Evolutionary conservation across 2,797 vertebrate genomes (phyloP), one percentile per base, ranked within the genome.

Genomic region (Holocentrus rufus): DNA sequence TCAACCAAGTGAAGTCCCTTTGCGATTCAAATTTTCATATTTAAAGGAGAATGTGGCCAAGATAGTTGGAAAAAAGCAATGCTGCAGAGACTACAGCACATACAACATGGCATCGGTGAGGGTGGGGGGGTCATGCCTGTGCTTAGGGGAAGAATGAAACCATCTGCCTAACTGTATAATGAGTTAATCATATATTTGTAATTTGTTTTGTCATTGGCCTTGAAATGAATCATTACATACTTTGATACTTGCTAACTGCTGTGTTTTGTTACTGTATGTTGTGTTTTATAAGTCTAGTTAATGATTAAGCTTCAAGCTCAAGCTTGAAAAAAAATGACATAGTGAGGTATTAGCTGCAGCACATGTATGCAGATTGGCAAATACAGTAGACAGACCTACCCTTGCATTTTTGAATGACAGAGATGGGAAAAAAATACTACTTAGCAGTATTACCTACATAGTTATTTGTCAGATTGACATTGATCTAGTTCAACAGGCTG

Each of bases 291-390:
- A 69, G 39, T 69, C 15, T 14, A 27, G 65, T 74, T 44, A 57
- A 75, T 80, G 70, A 75, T 56, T 42, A 49, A 69, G 62, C 59
- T 66, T 56, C 42, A 47, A 69, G 61, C 59, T 66, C 52, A 52
- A 68, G 47, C 56, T 63, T 69, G 52, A 81, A 68, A 65, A 20
- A 64, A 55, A 39, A 10, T 2, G 42, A 3, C 30, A 72, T 71
- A 30, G 42, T 72, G 62, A 76, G 73, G 25, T 76, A 76, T 73
- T 36, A 23, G 47, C 58, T 69, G 70, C 74, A 82, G 72, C 72
- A 58, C 69, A 61, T 49, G 62, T 75, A 65, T 67, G 50, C 2
- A 53, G 7, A 22, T 23, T 78, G 27, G 59, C 80, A 74, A 63
- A 58, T 3, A 50, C 5, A 49, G 20, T n/a, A 10, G n/a, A 54